These are phyloP conservation scores for Dasyornis broadbenti DNA, from an alignment of 2,113 vertebrate genomes.

Conservation along the genomic window DNA sequence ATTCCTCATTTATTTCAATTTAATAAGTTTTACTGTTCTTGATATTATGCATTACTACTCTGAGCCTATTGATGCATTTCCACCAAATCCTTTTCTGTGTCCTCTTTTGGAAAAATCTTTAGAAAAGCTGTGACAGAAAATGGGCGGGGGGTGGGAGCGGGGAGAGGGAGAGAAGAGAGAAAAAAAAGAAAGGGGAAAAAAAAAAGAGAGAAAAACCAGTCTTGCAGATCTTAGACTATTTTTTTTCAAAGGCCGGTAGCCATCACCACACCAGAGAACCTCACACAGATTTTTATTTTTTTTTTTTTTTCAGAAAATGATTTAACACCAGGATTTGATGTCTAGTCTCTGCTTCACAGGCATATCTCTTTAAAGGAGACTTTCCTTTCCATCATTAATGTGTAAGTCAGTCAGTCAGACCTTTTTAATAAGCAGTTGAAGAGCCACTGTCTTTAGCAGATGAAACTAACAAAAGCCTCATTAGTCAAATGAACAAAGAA, in stretches of 20 bases:
- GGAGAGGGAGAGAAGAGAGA: rapidly evolving
- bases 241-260: slow-evolving; percentile 2
- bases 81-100: not conserved
- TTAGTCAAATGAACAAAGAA: slow-evolving; percentile 57
- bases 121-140: not conserved
- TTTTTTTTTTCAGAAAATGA: slow-evolving; percentile 30
- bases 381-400: slow-evolving; percentile 43
- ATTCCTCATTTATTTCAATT: not conserved
- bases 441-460: slow-evolving; percentile 43
- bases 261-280: not conserved
- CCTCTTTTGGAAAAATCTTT: slow-evolving; percentile 10
- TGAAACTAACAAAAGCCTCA: slow-evolving; percentile 61
- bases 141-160: rapidly evolving
- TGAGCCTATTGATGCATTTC: not conserved
- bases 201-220: not conserved
- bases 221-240: slow-evolving; percentile 3
- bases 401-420: slow-evolving; percentile 31
- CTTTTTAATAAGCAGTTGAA: slow-evolving; percentile 62
- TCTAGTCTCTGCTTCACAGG: slow-evolving; percentile 28
- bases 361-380: slow-evolving; percentile 37
- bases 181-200: not conserved
- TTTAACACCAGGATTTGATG: slow-evolving; percentile 49
- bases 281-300: not conserved
- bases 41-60: not conserved
- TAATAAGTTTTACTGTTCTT: not conserved